Conservation (phyloP, 1,140 invertebrate genomes). For the Drosophila mayri region DNA sequence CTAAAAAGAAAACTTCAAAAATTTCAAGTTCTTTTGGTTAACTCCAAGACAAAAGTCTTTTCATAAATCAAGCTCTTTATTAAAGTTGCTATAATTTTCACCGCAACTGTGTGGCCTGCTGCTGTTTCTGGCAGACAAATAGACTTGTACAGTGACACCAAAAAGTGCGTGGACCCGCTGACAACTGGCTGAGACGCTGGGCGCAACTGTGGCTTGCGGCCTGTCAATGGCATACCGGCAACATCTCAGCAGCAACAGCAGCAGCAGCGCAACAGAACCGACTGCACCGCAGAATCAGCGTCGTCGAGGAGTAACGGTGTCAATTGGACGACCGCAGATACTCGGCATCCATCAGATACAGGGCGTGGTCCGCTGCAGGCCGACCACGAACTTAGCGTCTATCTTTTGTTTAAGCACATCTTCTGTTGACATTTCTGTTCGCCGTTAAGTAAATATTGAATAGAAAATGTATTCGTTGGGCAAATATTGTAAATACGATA, state of each 20-base stretch:
- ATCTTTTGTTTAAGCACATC: slow-evolving; percentile 74
- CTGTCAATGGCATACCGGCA: slow-evolving; percentile 39
- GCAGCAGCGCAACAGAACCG: slow-evolving; percentile 31
- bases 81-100: slow-evolving; percentile 1
- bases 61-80: background rate
- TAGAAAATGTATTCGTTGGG: slow-evolving; percentile 75
- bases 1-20: background rate
- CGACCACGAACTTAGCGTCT: slow-evolving; percentile 52
- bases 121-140: slow-evolving; percentile 63
- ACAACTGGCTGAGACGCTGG: slow-evolving; percentile 56
- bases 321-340: slow-evolving; percentile 58
- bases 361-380: slow-evolving; percentile 58
- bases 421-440: slow-evolving; percentile 69
- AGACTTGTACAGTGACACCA: slow-evolving; percentile 75
- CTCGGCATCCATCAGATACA: slow-evolving; percentile 61
- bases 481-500: slow-evolving; percentile 82
- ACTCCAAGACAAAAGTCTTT: background rate
- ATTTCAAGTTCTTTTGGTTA: background rate
- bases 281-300: slow-evolving; percentile 49
- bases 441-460: slow-evolving; percentile 78
- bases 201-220: slow-evolving; percentile 51
- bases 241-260: slow-evolving; percentile 34
- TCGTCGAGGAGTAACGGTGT: slow-evolving; percentile 49
- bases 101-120: slow-evolving; percentile 12
- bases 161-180: slow-evolving; percentile 72